A percentile compares a stretch with the other conserved stretches of the same genome.
phyloP scores from a whole-genome alignment of 92 coral and sea anemone genomes.

The Meandrina meandrites region DNA sequence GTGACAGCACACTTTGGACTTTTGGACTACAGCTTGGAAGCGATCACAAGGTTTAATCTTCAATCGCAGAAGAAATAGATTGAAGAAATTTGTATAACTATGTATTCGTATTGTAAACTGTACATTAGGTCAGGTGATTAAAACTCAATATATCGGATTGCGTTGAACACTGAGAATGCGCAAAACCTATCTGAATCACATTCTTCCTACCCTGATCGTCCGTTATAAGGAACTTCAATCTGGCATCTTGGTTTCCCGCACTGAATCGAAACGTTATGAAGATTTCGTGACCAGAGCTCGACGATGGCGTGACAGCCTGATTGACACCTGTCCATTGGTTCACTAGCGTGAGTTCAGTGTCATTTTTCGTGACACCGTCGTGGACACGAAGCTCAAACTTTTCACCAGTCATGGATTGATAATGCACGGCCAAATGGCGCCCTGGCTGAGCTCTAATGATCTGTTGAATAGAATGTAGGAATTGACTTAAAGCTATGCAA shows the following conservation, averaged over 20 bases:
- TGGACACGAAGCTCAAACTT: slow-evolving; percentile 22
- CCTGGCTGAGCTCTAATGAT: slow-evolving; percentile 17
- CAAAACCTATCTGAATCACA: too few relatives aligned
- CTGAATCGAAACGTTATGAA: slow-evolving; percentile 39
- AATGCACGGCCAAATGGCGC: slow-evolving; percentile 21
- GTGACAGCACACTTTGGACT: too few relatives aligned
- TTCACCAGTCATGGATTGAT: slow-evolving; percentile 19
- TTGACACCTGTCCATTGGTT: slow-evolving; percentile 12
- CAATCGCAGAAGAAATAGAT: too few relatives aligned
- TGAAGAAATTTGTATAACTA: too few relatives aligned
- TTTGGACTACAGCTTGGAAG: too few relatives aligned
- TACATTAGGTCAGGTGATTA: background rate
- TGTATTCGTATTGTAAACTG: too few relatives aligned
- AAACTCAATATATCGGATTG: too few relatives aligned
- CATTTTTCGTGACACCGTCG: slow-evolving; percentile 41
- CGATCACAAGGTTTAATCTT: too few relatives aligned
- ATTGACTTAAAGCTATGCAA: background rate
- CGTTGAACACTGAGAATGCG: too few relatives aligned
- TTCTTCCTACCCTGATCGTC: slow-evolving; percentile 14
- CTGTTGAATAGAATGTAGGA: background rate
- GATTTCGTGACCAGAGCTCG: slow-evolving; percentile 25
- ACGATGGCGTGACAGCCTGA: slow-evolving; percentile 29
- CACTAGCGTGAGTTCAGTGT: slow-evolving; percentile 24
- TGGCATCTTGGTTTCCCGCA: background rate
- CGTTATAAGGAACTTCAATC: slow-evolving; percentile 18